Percentiles rank a stretch among this genome's conserved stretches.
Evolutionary conservation across 2,888 invertebrate genomes (phyloP).

Genomic region (Chorisops tibialis): DNA sequence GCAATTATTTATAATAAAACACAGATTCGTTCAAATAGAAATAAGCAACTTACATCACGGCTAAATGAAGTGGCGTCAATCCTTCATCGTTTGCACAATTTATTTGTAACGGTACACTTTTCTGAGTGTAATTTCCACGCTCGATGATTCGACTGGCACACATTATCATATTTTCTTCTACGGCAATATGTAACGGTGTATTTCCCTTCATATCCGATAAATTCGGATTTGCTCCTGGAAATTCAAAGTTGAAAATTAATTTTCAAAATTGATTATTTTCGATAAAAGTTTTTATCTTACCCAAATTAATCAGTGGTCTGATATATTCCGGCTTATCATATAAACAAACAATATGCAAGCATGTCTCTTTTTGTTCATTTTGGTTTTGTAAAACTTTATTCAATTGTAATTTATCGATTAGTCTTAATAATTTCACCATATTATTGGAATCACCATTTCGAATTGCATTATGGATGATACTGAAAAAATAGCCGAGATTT

Average conservation of each 20-base stretch:
- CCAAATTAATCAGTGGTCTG: conserved; percentile 43
- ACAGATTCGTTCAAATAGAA: background rate
- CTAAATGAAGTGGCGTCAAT: conserved; percentile 56
- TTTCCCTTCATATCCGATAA: conserved; percentile 49
- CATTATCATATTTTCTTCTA: conserved; percentile 42
- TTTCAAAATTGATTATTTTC: too few relatives aligned
- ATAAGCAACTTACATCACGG: conserved; percentile 48
- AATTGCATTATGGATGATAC: conserved; percentile 42
- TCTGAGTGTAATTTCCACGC: conserved; percentile 35
- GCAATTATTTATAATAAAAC: background rate
- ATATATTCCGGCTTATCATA: conserved; percentile 44
- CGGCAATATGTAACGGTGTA: conserved; percentile 54
- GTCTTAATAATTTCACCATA: conserved; percentile 42
- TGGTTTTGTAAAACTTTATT: conserved; percentile 50
- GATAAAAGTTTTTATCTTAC: too few relatives aligned
- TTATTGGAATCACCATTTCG: conserved; percentile 37
- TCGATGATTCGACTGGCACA: conserved; percentile 43
- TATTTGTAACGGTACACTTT: conserved; percentile 37
- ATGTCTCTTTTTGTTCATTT: conserved; percentile 54
- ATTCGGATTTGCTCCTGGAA: conserved; percentile 51
- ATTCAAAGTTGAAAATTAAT: background rate
- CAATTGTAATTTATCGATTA: conserved; percentile 44
- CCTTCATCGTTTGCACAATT: conserved; percentile 52
- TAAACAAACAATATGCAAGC: conserved; percentile 56
- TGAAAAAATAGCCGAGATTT: conserved; percentile 25